Percentiles rank a stretch among this genome's conserved stretches.
phyloP scores from a whole-genome alignment of 2,888 invertebrate genomes.

The Drepanosiphum platanoidis region DNA sequence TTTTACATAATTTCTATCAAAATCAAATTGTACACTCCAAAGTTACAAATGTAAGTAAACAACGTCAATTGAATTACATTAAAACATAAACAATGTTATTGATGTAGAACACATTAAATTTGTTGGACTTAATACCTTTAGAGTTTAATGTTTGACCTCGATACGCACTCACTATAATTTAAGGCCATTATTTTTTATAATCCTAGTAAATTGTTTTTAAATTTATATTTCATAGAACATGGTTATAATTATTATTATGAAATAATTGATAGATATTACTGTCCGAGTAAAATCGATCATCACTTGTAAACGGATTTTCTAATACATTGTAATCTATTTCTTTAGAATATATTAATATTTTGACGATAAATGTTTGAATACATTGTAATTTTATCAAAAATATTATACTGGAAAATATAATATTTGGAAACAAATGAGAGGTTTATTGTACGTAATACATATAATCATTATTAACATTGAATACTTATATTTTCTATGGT shows the following conservation, averaged over 20 bases:
- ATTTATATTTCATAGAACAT: too few species aligned
- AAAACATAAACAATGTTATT: not conserved
- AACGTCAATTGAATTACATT: not conserved
- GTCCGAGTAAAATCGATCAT: not conserved
- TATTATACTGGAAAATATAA: not conserved
- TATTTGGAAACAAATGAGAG: conserved; percentile 7
- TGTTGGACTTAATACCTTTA: not conserved
- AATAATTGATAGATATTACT: not conserved
- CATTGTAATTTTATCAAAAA: conserved; percentile 25
- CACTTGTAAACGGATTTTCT: not conserved
- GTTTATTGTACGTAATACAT: conserved; percentile 21
- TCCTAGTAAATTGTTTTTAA: not conserved
- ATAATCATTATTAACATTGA: conserved; percentile 51
- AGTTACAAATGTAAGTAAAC: not conserved
- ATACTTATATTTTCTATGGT: conserved; percentile 56
- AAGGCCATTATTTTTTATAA: conserved; percentile 1
- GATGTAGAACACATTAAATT: conserved; percentile 4
- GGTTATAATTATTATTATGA: not conserved
- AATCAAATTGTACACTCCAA: conserved; percentile 8
- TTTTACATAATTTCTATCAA: not conserved
- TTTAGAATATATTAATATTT: conserved; percentile 20
- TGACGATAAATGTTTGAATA: not conserved
- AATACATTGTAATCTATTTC: not conserved
- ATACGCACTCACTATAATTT: not conserved
- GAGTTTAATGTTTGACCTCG: conserved; percentile 2